Conservation (phyloP, 2,888 invertebrate species). For the Hyalella azteca region DNA sequence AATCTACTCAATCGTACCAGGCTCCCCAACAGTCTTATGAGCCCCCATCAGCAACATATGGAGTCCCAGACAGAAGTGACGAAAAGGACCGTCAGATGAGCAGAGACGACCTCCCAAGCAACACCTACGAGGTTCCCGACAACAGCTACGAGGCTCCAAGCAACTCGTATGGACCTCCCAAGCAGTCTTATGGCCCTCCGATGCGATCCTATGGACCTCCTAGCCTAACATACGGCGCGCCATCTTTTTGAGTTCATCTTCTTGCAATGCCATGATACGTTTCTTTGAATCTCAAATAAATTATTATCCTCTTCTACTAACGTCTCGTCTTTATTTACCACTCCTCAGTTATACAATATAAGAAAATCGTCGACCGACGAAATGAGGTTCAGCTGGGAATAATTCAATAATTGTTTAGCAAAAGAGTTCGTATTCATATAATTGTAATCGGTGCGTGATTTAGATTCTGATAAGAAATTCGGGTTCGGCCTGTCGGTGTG, state of each 20-base stretch:
- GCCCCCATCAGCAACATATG: background rate
- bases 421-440: no score
- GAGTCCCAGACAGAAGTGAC: background rate
- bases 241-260: background rate
- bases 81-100: background rate
- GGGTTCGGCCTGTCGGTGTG: no score
- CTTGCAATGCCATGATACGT: background rate
- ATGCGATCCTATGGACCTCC: background rate
- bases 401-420: no score
- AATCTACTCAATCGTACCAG: slow-evolving; percentile 3
- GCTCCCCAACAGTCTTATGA: background rate
- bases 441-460: no score
- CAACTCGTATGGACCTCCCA: background rate
- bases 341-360: no score
- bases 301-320: background rate
- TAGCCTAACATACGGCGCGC: no score
- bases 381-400: no score
- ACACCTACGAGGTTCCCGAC: background rate
- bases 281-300: background rate
- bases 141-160: slow-evolving; percentile 1
- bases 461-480: no score
- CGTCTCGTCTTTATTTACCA: background rate
- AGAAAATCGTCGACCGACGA: no score
- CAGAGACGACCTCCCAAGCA: background rate
- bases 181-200: background rate